Evolutionary conservation across 2,888 invertebrate genomes (phyloP), one percentile per base, ranked within the genome.

Genomic region (Amphipoea lucens): DNA sequence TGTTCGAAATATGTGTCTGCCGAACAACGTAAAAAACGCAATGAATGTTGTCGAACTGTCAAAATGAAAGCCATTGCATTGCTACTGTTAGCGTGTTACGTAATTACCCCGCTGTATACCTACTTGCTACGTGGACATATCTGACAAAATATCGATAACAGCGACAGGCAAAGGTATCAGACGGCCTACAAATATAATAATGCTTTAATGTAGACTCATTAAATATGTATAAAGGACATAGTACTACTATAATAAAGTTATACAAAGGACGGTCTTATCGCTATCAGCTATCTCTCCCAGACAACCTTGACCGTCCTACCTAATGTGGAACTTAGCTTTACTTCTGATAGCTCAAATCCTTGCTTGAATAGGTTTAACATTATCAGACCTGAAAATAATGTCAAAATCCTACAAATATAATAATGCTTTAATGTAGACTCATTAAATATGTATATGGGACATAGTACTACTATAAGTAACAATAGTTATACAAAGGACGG

Each of bases 241-340:
- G 7, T 54, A 36, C 14, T 48, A 48, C 11, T 20, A 20, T 54
- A 36, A 5, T 23, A 23, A 57, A 71, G 7, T 54, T 48, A 23
- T 45, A 54, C n/a, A 63, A 71, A 66, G 40, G 29, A 4, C 23
- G 17, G 23, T 57, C 29, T 23, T 82, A 57, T 17, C 63, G 14
- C 29, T 57, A 29, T 48, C 36, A 65, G 14, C 48, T 29, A 45
- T 51, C 36, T 81, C 17, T 20, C 48, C 14, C 54, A 73, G 74
- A 82, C 63, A 48, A 66, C 65, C 75, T 74, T 45, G 12, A 48
- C 23, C 12, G 9, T 57, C 6, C 54, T 45, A 65, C 23, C 23
- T 48, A 65, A 40, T 65, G 14, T 57, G 11, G 23, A 62, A 11
- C 45, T 45, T 42, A 6, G 42, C 42, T 5, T 42, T 1, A 51